A percentile compares a stretch with the other conserved stretches of the same genome.
Conservation (phyloP, 2,113 vertebrate species). For the Ochotona princeps region DNA sequence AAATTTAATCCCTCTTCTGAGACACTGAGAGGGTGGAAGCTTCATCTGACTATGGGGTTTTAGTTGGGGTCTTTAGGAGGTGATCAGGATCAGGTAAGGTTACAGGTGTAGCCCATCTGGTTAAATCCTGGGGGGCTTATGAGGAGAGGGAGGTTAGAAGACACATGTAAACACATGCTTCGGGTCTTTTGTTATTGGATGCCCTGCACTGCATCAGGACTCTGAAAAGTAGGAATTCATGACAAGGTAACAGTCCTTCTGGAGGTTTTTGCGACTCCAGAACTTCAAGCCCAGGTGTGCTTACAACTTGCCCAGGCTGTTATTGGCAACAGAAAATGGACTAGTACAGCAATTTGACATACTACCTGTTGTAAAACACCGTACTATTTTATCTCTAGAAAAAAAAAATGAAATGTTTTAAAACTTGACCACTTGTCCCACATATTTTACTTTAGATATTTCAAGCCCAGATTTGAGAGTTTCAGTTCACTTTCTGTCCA, state of each 20-base stretch:
- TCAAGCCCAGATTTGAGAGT: neutral
- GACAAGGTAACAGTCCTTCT: neutral
- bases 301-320: neutral
- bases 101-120: too few relatives aligned
- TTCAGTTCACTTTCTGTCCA: neutral
- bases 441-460: neutral
- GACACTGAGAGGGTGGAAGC: neutral
- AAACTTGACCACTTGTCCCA: neutral
- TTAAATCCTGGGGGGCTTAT: neutral
- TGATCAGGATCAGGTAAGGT: neutral
- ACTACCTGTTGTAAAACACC: neutral
- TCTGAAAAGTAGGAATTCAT: neutral
- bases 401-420: neutral
- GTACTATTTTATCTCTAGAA: neutral
- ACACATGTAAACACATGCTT: neutral
- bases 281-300: neutral
- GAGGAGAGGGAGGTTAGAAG: neutral
- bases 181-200: neutral
- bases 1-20: neutral
- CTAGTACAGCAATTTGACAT: neutral
- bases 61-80: neutral
- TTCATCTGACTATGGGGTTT: neutral
- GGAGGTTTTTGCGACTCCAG: neutral
- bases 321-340: neutral
- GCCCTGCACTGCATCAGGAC: neutral